phyloP scores from a whole-genome alignment of 2,113 vertebrate species.

The Nycticorax nycticorax region DNA sequence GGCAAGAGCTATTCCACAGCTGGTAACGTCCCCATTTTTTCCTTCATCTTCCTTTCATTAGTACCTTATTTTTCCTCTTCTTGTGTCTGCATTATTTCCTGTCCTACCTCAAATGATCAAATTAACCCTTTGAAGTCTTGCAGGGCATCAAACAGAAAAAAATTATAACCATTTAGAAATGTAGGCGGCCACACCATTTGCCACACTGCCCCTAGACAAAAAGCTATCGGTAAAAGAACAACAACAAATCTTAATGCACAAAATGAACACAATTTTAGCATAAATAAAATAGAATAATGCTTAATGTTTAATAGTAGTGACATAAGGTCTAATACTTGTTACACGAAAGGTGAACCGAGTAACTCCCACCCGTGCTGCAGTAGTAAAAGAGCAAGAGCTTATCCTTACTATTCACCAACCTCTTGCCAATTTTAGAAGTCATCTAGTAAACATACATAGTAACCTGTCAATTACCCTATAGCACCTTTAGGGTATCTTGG shows the following conservation, averaged over 20 bases:
- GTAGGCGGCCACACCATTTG: neutral
- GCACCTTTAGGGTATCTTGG: neutral
- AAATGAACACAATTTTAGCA: neutral
- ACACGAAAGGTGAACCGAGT: neutral
- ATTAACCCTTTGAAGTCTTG: neutral
- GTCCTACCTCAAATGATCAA: neutral
- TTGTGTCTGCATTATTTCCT: neutral
- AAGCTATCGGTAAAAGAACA: neutral
- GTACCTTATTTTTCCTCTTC: neutral
- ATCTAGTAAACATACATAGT: neutral
- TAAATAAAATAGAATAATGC: neutral
- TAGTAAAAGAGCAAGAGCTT: neutral
- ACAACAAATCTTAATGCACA: neutral
- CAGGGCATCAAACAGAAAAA: neutral
- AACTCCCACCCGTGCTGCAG: neutral
- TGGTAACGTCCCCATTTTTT: neutral
- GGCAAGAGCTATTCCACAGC: neutral
- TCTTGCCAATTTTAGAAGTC: neutral
- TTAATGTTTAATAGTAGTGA: neutral
- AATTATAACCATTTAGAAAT: neutral
- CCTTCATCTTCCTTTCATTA: neutral
- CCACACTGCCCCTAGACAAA: neutral
- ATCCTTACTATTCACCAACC: neutral
- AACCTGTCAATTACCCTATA: neutral
- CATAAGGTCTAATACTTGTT: neutral